phyloP scores from a whole-genome alignment of 2,113 vertebrate genomes.

The Pantherophis guttatus region DNA sequence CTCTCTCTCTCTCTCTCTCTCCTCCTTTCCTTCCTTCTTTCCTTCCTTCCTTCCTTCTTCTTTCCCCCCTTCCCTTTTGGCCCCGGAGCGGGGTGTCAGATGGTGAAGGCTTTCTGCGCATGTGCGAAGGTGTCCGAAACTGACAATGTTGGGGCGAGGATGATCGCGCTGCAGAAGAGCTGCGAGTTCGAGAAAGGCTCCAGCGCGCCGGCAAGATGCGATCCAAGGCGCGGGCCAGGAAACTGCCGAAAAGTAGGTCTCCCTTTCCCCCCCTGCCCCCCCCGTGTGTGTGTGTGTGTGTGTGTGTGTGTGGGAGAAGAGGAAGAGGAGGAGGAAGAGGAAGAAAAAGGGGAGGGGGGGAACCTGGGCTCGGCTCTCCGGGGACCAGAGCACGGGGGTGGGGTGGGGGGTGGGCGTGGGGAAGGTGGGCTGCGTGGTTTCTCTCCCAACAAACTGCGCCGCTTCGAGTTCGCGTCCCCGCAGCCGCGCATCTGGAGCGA shows the following conservation, averaged over 20 bases:
- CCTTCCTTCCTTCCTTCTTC: too few species aligned
- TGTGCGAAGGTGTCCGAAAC: slow-evolving; percentile 99
- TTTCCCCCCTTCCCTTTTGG: slow-evolving; percentile 72
- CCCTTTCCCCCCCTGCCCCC: slow-evolving; percentile 1
- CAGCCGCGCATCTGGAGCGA: background rate
- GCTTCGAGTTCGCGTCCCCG: too few species aligned
- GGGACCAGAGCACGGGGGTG: slow-evolving; percentile 32
- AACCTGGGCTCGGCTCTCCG: slow-evolving; percentile 48
- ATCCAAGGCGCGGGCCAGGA: slow-evolving; percentile 98
- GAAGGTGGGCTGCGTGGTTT: too few species aligned
- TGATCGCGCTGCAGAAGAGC: slow-evolving; percentile 96
- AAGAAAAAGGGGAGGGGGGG: slow-evolving; percentile 32
- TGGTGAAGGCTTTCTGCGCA: slow-evolving; percentile 98
- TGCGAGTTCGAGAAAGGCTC: slow-evolving; percentile 97
- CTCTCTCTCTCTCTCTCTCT: too few species aligned
- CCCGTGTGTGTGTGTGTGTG: too few species aligned
- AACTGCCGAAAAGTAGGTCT: slow-evolving; percentile 98
- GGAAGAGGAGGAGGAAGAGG: slow-evolving; percentile 35
- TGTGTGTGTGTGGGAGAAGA: background rate
- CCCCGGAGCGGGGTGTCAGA: slow-evolving; percentile 98
- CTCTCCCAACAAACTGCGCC: background rate
- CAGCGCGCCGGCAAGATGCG: slow-evolving; percentile 95
- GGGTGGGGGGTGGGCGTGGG: background rate
- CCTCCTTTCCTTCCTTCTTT: too few species aligned
- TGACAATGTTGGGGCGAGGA: slow-evolving; percentile 99